Base-by-base conservation (phyloP, 1,140 invertebrate genomes). In the Diorhabda sublineata region DNA sequence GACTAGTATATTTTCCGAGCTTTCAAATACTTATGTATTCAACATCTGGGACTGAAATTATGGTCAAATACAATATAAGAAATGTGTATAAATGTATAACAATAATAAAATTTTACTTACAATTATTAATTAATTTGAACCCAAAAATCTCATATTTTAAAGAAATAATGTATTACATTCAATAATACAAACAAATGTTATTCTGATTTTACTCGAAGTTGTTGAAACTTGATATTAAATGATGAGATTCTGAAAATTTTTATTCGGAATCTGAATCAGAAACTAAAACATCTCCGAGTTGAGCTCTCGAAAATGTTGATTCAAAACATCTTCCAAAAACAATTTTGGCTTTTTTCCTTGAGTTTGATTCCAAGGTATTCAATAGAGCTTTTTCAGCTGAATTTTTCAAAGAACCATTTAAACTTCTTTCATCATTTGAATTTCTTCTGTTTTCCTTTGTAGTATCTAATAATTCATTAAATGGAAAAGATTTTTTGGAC, bases 281-380 rank as follows among this genome's bases (percentile, higher is more conserved):
- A 2, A 67, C 68, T 68, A 77, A 66, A 9, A 75, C 69, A 42
- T 75, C 69, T 47, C 73, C 75, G 45, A 73, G 59, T 52, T 74
- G 60, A 4, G 68, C 64, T 8, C 63, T 64, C 45, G 63, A 57
- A 69, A 75, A 78, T 6, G 78, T 78, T 3, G 73, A 60, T 65
- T 80, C 78, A 68, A 68, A 78, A 72, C 77, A 78, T 57, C 77
- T 67, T 52, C 75, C 69, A 73, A 80, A 80, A 47, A 78, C 70
- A 2, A 70, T 63, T 69, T 73, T 77, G 2, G 72, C 69, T 65
- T 65, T 74, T 71, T 78, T 79, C 56, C 42, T 71, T 59, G 69
- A 69, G 7, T 74, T 74, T 58, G 74, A 77, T 72, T 78, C 77
- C 2, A 75, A 72, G 42, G 74, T 75, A 47, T 56, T 42, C 41